A percentile compares a stretch with the other conserved stretches of the same genome.
phyloP scores from a whole-genome alignment of 1,140 invertebrate genomes.

The Phenacoccus solenopsis region DNA sequence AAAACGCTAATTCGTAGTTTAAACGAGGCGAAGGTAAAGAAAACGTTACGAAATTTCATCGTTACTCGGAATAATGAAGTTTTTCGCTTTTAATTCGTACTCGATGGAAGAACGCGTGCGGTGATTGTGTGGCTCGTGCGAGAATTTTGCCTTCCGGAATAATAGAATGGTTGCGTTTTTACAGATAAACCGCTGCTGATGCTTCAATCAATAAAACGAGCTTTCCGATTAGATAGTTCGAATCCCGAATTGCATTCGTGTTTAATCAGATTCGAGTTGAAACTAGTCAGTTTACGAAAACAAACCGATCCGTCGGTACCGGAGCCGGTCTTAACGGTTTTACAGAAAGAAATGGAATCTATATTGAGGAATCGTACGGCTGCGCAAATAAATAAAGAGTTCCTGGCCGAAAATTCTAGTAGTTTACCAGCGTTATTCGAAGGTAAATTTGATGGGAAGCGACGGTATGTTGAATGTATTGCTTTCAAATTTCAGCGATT shows the following conservation, averaged over 20 bases:
- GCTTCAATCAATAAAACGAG: constrained; percentile 81
- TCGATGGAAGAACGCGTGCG: neutral
- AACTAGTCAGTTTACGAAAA: constrained; percentile 23
- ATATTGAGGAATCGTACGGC: constrained; percentile 49
- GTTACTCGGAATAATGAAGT: neutral
- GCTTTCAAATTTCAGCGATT: neutral
- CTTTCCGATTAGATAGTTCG: constrained; percentile 52
- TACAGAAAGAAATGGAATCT: constrained; percentile 53
- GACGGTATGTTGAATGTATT: neutral
- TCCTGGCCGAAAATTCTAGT: constrained; percentile 44
- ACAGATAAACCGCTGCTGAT: constrained; percentile 67
- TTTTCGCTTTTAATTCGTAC: neutral
- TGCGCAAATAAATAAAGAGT: constrained; percentile 54
- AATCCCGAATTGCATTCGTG: constrained; percentile 76
- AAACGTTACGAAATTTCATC: neutral
- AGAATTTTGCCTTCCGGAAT: neutral
- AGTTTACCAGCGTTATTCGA: constrained; percentile 57
- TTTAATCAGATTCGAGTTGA: constrained; percentile 55
- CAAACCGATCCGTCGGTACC: constrained; percentile 36
- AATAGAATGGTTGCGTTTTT: constrained; percentile 19
- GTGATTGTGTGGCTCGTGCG: neutral
- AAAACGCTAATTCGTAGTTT: neutral
- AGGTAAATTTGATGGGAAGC: constrained; percentile 34
- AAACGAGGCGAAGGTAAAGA: too few species aligned
- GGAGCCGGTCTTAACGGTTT: constrained; percentile 53